A percentile compares a stretch with the other conserved stretches of the same genome.
These are phyloP conservation scores for Cryptus viduatorius DNA, from an alignment of 2,888 invertebrate species.

Conservation along the genomic window DNA sequence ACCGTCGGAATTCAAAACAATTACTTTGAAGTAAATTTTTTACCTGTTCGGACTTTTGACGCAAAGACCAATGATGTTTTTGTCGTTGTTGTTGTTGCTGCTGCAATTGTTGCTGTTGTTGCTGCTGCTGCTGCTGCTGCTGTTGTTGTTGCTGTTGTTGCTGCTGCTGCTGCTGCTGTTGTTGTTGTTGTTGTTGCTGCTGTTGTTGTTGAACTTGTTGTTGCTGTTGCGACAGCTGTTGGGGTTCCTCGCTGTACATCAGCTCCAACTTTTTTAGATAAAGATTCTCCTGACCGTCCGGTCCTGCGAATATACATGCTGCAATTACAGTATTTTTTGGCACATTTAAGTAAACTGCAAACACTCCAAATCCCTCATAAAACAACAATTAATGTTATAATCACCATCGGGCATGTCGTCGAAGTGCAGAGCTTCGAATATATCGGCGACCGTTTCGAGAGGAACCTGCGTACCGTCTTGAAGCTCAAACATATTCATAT, in stretches of 20 bases:
- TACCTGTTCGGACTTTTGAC: slow-evolving; percentile 70
- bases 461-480: slow-evolving; percentile 83
- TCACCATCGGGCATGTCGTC: slow-evolving; percentile 86
- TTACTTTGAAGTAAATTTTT: background rate
- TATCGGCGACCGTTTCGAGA: slow-evolving; percentile 83
- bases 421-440: slow-evolving; percentile 86
- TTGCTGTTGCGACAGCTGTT: slow-evolving; percentile 70
- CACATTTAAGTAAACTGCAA: background rate
- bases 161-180: slow-evolving; percentile 74
- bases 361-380: background rate
- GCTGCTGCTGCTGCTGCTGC: slow-evolving; percentile 75
- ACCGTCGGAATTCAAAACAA: background rate
- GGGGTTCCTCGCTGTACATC: slow-evolving; percentile 66
- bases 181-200: slow-evolving; percentile 70
- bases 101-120: slow-evolving; percentile 74
- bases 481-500: slow-evolving; percentile 73
- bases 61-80: slow-evolving; percentile 74
- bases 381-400: slow-evolving; percentile 21
- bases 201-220: slow-evolving; percentile 79
- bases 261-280: slow-evolving; percentile 81
- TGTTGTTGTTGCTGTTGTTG: slow-evolving; percentile 72
- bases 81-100: slow-evolving; percentile 77
- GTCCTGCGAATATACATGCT: slow-evolving; percentile 67
- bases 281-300: slow-evolving; percentile 81
- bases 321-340: slow-evolving; percentile 1